These are phyloP conservation scores for Empis stercorea DNA, from an alignment of 2,888 invertebrate genomes.

Conservation along the genomic window DNA sequence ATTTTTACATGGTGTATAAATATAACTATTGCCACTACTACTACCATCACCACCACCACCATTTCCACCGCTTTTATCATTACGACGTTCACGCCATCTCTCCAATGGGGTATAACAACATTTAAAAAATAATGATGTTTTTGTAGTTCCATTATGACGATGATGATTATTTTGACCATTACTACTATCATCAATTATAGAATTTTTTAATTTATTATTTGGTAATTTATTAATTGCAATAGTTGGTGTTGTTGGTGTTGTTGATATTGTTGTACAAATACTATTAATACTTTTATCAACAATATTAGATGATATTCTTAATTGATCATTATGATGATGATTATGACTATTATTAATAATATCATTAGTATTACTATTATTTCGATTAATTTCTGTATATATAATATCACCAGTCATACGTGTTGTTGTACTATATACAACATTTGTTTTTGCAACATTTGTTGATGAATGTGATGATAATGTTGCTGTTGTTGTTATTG, in stretches of 20 bases:
- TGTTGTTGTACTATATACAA: conserved; percentile 9
- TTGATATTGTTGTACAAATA: background rate
- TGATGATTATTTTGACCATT: too few species aligned
- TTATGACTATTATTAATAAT: background rate
- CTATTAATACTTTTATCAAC: too few species aligned
- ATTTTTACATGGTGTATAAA: background rate
- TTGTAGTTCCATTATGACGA: conserved; percentile 1
- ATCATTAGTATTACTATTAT: background rate
- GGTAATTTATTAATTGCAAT: background rate
- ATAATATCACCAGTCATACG: conserved; percentile 8
- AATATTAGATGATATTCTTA: too few species aligned
- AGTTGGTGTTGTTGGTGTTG: background rate
- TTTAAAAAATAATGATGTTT: conserved; percentile 28
- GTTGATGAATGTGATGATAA: background rate
- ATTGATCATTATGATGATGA: background rate
- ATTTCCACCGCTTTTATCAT: background rate
- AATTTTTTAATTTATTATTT: too few species aligned
- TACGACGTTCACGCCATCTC: conserved; percentile 30
- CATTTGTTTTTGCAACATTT: conserved; percentile 2
- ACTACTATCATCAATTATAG: too few species aligned
- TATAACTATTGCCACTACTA: background rate
- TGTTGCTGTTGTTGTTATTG: background rate
- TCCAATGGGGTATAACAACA: conserved; percentile 35
- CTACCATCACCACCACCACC: background rate
- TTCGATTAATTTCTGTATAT: conserved; percentile 3